phyloP scores from a whole-genome alignment of 1,140 invertebrate genomes.

The Drosophila virilis region DNA sequence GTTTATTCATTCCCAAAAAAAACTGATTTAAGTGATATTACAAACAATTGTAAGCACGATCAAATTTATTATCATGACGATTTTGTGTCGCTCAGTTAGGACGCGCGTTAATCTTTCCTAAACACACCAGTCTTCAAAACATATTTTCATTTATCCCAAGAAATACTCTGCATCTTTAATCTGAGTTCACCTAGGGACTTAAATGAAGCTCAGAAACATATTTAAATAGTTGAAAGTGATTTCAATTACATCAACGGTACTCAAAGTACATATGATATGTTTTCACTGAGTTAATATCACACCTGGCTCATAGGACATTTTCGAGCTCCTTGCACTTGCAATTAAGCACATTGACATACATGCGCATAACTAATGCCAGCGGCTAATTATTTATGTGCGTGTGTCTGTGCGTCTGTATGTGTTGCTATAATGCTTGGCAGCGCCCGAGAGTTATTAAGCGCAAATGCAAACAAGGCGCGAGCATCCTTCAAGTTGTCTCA shows the following conservation, averaged over 20 bases:
- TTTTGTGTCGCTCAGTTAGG: no score
- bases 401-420: slow-evolving; percentile 1
- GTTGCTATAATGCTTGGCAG: slow-evolving; percentile 34
- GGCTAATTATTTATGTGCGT: slow-evolving; percentile 27
- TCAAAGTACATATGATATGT: slow-evolving; percentile 15
- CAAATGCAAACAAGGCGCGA: slow-evolving; percentile 62
- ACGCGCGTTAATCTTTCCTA: not conserved
- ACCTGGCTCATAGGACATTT: slow-evolving; percentile 4
- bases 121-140: not conserved
- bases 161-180: not conserved
- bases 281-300: slow-evolving; percentile 18
- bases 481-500: slow-evolving; percentile 50
- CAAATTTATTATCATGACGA: no score
- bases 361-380: slow-evolving; percentile 12
- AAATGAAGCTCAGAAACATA: not conserved
- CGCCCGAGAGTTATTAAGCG: slow-evolving; percentile 66
- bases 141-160: not conserved
- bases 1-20: no score
- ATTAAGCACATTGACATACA: slow-evolving; percentile 25
- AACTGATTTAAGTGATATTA: no score
- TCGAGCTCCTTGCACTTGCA: slow-evolving; percentile 18
- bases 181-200: not conserved
- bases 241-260: slow-evolving; percentile 7
- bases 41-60: no score
- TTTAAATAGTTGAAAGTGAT: not conserved